Conservation (phyloP, 2,888 invertebrate species). For the Chrysolina oricalcia region DNA sequence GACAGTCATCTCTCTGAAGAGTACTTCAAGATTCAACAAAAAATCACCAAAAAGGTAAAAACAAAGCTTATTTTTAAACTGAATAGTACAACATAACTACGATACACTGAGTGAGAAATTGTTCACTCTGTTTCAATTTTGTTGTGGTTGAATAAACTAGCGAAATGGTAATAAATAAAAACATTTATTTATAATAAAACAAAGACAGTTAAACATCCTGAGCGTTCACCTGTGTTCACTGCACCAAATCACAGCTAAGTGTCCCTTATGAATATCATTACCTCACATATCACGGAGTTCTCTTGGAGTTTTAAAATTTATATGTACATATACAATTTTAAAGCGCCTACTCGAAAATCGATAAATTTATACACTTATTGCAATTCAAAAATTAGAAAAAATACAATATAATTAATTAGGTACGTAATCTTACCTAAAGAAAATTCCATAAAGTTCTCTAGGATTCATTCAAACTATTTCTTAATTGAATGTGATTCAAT, state of each 20-base stretch:
- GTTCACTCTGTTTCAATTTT: neutral
- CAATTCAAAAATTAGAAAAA: constrained; percentile 25
- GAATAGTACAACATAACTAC: neutral
- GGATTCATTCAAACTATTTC: constrained; percentile 12
- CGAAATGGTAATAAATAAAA: constrained; percentile 45
- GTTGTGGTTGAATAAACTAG: constrained; percentile 39
- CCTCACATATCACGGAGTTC: constrained; percentile 15
- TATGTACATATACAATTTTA: constrained; percentile 53
- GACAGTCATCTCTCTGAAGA: constrained; percentile 16
- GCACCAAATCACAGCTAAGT: constrained; percentile 69
- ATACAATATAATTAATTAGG: constrained; percentile 22
- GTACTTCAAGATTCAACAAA: neutral
- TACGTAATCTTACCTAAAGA: constrained; percentile 31
- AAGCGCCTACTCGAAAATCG: constrained; percentile 35
- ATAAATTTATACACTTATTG: constrained; percentile 29
- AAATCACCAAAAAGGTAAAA: constrained; percentile 25
- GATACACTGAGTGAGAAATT: neutral
- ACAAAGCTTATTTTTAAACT: neutral
- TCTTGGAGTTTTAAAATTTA: constrained; percentile 51
- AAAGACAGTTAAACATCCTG: constrained; percentile 55
- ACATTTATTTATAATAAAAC: constrained; percentile 50
- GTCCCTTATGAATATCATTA: constrained; percentile 39
- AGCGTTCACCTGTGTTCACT: constrained; percentile 70
- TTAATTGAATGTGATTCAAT: neutral
- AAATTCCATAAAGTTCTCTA: constrained; percentile 29